These are phyloP conservation scores for Catharus ustulatus DNA, from an alignment of 2,797 vertebrate genomes.

Conservation along the genomic window DNA sequence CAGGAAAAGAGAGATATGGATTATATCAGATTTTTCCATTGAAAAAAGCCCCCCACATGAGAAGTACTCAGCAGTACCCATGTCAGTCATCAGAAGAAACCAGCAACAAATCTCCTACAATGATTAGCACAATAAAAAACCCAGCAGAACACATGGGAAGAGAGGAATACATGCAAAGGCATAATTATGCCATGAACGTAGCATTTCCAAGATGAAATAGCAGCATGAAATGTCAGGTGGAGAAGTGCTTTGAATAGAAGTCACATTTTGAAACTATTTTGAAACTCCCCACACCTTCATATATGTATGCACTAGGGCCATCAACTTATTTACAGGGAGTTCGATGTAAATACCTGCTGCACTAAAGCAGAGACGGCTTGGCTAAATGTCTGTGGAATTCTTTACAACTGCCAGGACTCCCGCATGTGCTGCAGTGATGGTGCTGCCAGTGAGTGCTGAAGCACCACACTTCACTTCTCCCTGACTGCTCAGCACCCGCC, in stretches of 20 bases:
- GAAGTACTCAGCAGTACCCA: neutral
- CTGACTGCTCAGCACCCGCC: neutral
- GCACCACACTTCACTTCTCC: neutral
- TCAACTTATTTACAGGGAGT: neutral
- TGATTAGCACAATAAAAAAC: conserved; percentile 36
- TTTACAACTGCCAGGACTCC: neutral
- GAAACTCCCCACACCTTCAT: neutral
- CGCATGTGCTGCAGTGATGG: neutral
- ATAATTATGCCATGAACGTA: neutral
- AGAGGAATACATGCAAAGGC: neutral
- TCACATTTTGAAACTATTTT: neutral
- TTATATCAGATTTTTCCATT: neutral
- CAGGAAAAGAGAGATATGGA: neutral
- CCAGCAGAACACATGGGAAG: neutral
- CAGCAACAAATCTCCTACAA: conserved; percentile 12
- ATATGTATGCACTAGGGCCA: neutral
- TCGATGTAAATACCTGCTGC: neutral
- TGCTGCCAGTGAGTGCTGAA: neutral
- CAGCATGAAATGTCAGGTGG: neutral
- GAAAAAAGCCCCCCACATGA: neutral
- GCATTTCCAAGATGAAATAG: neutral
- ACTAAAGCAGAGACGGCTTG: neutral
- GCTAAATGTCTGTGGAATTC: neutral
- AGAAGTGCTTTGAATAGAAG: neutral
- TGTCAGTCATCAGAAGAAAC: conserved; percentile 31